Percentiles rank a stretch among this genome's conserved stretches.
Evolutionary conservation across 2,113 vertebrate genomes (phyloP).

Genomic region (Tragelaphus imberbis): DNA sequence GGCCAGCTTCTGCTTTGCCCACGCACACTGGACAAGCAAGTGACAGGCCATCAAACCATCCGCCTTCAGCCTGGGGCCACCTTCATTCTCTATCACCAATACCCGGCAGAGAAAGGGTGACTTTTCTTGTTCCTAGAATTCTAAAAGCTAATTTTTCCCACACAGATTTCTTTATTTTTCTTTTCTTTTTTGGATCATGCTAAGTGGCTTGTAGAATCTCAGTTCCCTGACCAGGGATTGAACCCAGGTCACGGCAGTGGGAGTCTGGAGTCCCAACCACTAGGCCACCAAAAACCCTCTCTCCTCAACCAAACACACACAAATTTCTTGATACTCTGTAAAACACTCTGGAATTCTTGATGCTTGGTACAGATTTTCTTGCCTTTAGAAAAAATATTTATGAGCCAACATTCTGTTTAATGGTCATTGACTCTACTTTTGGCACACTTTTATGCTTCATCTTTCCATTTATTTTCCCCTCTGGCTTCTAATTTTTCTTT

Average conservation of each 20-base stretch:
- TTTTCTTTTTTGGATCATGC: neutral
- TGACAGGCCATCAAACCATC: neutral
- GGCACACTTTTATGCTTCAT: neutral
- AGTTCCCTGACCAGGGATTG: neutral
- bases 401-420: neutral
- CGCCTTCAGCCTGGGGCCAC: neutral
- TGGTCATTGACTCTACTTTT: neutral
- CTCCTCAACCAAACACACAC: neutral
- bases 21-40: fast-evolving
- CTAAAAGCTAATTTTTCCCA: neutral
- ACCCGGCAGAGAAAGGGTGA: neutral
- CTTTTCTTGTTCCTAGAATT: neutral
- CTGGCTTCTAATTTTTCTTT: neutral
- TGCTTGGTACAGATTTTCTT: neutral
- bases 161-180: neutral
- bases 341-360: neutral
- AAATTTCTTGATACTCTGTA: neutral
- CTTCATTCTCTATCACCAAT: neutral
- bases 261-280: neutral
- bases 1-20: neutral
- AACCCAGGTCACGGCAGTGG: neutral
- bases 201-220: neutral
- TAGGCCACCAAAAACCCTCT: neutral
- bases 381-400: neutral
- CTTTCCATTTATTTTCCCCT: neutral